Conservation (phyloP, 2,888 invertebrate genomes). For the Lepeophtheirus nordmannii region DNA sequence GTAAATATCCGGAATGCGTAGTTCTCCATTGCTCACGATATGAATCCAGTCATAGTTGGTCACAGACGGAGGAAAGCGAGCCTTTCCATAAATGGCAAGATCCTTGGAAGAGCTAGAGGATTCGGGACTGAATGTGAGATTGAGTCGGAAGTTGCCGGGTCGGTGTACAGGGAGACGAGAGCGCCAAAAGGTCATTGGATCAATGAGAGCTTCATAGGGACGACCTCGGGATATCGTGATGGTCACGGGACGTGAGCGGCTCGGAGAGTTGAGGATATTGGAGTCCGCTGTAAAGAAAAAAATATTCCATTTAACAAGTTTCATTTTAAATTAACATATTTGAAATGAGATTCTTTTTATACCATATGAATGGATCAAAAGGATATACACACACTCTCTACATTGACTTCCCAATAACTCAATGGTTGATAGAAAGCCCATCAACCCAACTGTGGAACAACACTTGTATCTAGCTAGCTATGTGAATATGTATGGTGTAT, state of each 20-base stretch:
- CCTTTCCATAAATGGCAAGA: conserved; percentile 12
- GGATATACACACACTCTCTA: too few relatives aligned
- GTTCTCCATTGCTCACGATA: conserved; percentile 1
- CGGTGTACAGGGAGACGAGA: conserved; percentile 10
- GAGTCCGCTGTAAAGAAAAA: neutral
- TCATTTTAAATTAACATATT: too few relatives aligned
- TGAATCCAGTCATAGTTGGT: conserved; percentile 22
- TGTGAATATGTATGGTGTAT: too few relatives aligned
- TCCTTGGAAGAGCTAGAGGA: neutral
- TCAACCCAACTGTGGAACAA: too few relatives aligned
- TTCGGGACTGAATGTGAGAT: conserved; percentile 13
- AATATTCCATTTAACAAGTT: too few relatives aligned
- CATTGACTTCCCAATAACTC: too few relatives aligned
- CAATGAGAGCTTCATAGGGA: conserved; percentile 10
- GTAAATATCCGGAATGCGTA: neutral
- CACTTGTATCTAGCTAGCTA: too few relatives aligned
- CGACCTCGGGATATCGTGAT: conserved; percentile 6
- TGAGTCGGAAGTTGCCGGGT: conserved; percentile 2
- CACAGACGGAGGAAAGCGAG: neutral
- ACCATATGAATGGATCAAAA: too few relatives aligned
- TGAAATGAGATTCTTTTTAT: too few relatives aligned
- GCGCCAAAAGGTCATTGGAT: conserved; percentile 18
- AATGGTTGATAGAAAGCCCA: too few relatives aligned
- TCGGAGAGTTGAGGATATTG: neutral
- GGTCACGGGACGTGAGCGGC: conserved; percentile 8